phyloP scores from a whole-genome alignment of 2,888 invertebrate genomes.

The Drosophila hawaiiensis region DNA sequence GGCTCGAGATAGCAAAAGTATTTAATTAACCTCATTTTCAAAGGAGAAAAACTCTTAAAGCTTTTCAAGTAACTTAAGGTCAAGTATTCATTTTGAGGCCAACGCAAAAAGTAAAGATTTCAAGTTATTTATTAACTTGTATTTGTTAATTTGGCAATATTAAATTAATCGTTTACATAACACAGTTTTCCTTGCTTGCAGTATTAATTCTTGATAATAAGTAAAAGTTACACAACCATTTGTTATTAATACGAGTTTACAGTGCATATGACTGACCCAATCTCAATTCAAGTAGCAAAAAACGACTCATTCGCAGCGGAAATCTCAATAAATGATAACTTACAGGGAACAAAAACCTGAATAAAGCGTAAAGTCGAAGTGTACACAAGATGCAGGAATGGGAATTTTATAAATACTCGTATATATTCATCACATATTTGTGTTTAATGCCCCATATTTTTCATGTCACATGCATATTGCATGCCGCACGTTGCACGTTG shows the following conservation, averaged over 20 bases:
- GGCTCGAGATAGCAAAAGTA: conserved; percentile 23
- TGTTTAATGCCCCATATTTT: conserved; percentile 45
- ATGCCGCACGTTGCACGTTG: conserved; percentile 39
- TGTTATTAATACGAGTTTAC: background rate
- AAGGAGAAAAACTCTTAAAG: background rate
- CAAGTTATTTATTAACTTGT: background rate
- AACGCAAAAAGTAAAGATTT: background rate
- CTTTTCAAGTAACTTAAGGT: background rate
- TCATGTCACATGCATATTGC: conserved; percentile 31
- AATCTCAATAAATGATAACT: background rate
- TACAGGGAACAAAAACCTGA: conserved; percentile 10
- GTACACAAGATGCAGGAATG: background rate
- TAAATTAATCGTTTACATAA: background rate
- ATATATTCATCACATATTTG: conserved; percentile 47
- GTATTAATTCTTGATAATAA: background rate
- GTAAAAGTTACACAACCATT: background rate
- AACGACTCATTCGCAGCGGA: background rate
- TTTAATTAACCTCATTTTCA: conserved; percentile 46
- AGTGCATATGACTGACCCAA: background rate
- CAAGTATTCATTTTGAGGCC: background rate
- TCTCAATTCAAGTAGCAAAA: conserved; percentile 4
- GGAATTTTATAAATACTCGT: conserved; percentile 38
- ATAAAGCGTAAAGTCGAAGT: background rate
- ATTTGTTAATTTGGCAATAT: background rate
- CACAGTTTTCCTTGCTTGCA: background rate